These are phyloP conservation scores for Norana najaformis DNA, from an alignment of 2,888 invertebrate genomes.

Conservation along the genomic window DNA sequence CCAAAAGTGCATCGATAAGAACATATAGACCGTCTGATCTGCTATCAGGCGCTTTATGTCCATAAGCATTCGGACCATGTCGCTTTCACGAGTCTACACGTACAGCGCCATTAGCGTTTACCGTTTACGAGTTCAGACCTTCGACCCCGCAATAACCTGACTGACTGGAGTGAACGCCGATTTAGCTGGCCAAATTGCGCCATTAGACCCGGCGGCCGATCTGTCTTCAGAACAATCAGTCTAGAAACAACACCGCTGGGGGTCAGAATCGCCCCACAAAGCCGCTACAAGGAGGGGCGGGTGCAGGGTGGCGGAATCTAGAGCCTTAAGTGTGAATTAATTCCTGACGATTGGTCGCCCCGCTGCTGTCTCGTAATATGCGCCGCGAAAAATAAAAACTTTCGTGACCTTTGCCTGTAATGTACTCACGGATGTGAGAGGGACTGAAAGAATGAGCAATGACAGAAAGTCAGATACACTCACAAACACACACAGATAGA, in stretches of 20 bases:
- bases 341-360: conserved; percentile 5
- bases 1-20: too few relatives aligned
- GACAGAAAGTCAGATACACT: neutral
- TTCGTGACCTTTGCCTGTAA: neutral
- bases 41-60: neutral
- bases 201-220: neutral
- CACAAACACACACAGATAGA: too few relatives aligned
- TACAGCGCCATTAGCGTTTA: neutral
- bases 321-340: neutral
- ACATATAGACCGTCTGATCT: neutral
- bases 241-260: neutral
- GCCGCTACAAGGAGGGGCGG: neutral
- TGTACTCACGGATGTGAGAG: neutral
- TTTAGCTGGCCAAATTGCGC: conserved; percentile 13
- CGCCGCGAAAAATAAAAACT: neutral
- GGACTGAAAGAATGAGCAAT: neutral
- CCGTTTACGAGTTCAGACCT: neutral
- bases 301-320: neutral
- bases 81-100: neutral
- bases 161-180: neutral
- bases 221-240: neutral
- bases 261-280: neutral
- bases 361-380: neutral
- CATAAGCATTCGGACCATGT: neutral
- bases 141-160: neutral